A percentile compares a stretch with the other conserved stretches of the same genome.
phyloP scores from a whole-genome alignment of 2,797 vertebrate genomes.

The Danio jaintianensis region DNA sequence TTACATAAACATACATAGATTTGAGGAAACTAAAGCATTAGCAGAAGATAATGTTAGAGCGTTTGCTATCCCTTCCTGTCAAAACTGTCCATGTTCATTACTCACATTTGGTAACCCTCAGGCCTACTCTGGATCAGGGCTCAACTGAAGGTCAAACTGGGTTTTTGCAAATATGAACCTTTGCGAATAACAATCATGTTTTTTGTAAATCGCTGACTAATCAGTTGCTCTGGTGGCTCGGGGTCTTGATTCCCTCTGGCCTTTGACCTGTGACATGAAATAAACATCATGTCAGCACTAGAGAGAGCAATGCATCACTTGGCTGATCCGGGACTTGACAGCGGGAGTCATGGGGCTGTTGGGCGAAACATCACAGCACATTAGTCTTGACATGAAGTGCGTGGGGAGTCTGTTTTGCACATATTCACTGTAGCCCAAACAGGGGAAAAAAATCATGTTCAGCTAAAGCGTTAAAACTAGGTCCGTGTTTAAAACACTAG shows the following conservation, averaged over 20 bases:
- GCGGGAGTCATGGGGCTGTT: slow-evolving; percentile 34
- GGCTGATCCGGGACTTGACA: slow-evolving; percentile 53
- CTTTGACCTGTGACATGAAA: slow-evolving; percentile 64
- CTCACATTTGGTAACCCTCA: slow-evolving; percentile 26
- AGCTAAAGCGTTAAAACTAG: neutral
- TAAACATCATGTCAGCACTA: slow-evolving; percentile 67
- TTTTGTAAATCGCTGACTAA: slow-evolving; percentile 35
- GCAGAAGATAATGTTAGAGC: slow-evolving; percentile 24
- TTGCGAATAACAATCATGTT: slow-evolving; percentile 21
- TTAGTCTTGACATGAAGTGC: slow-evolving; percentile 37
- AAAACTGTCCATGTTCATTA: slow-evolving; percentile 39
- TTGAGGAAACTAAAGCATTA: neutral
- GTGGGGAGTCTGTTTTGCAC: slow-evolving; percentile 56
- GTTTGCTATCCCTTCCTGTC: slow-evolving; percentile 35
- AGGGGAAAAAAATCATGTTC: neutral
- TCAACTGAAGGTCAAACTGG: slow-evolving; percentile 35
- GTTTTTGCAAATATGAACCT: slow-evolving; percentile 14
- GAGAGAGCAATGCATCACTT: slow-evolving; percentile 69
- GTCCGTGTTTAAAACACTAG: neutral
- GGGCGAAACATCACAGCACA: slow-evolving; percentile 34
- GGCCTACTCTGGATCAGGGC: slow-evolving; percentile 19
- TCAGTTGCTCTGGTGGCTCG: slow-evolving; percentile 21
- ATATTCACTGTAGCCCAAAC: neutral
- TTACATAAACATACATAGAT: no score
- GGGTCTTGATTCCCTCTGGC: slow-evolving; percentile 55